These are phyloP conservation scores for Adelognathus sp. DNA, from an alignment of 2,888 invertebrate genomes.

Conservation along the genomic window DNA sequence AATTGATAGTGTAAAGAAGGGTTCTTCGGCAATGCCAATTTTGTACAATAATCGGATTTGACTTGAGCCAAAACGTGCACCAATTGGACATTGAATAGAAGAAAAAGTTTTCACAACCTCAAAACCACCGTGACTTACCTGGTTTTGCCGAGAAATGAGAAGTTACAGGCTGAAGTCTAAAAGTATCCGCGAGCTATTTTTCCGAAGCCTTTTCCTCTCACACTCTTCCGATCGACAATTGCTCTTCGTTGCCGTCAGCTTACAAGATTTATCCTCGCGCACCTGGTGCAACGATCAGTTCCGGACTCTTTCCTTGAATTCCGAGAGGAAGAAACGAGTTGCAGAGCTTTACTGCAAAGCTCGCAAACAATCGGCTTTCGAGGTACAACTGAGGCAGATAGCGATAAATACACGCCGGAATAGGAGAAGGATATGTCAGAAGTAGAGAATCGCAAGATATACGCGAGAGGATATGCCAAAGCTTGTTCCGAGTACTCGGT, in stretches of 20 bases:
- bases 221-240: not conserved
- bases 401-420: not conserved
- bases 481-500: too few relatives aligned
- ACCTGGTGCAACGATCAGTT: slow-evolving; percentile 11
- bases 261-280: not conserved
- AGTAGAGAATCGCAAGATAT: too few relatives aligned
- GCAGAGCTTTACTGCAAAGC: slow-evolving; percentile 12
- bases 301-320: not conserved
- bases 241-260: slow-evolving; percentile 3
- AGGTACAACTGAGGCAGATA: not conserved
- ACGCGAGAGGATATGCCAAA: too few relatives aligned
- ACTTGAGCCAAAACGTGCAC: too few relatives aligned
- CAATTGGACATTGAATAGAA: too few relatives aligned
- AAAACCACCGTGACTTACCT: not conserved
- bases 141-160: not conserved
- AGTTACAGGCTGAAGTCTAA: not conserved
- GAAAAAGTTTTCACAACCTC: not conserved
- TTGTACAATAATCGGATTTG: too few relatives aligned
- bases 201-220: not conserved
- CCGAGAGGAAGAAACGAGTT: not conserved
- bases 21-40: too few relatives aligned
- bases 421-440: not conserved
- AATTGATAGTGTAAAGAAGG: too few relatives aligned
- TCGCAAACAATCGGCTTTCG: slow-evolving; percentile 1
- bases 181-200: not conserved